Conservation (phyloP, 2,113 vertebrate genomes). For the Phylloscopus trochiloides region DNA sequence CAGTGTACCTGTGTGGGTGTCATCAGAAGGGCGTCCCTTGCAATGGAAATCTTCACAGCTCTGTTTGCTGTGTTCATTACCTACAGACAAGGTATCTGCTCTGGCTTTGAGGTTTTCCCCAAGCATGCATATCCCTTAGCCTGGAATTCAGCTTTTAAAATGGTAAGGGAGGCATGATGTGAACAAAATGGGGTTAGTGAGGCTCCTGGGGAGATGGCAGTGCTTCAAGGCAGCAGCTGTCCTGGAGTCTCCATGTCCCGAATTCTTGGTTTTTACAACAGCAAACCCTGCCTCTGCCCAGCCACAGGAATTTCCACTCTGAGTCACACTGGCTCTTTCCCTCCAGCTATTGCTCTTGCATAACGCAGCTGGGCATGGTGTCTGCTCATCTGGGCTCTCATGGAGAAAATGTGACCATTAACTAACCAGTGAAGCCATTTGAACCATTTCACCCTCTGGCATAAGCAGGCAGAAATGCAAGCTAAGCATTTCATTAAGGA, state of each 20-base stretch:
- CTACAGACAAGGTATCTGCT: background rate
- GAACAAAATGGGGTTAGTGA: background rate
- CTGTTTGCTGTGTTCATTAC: background rate
- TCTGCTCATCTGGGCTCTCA: slow-evolving; percentile 15
- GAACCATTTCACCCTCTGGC: slow-evolving; percentile 5
- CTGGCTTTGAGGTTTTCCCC: background rate
- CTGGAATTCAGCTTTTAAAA: slow-evolving; percentile 12
- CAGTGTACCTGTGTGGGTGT: background rate
- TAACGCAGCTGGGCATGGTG: background rate
- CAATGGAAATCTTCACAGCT: background rate
- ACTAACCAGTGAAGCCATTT: background rate
- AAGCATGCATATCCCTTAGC: background rate
- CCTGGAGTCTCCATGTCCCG: background rate
- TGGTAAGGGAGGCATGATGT: background rate
- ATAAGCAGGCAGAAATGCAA: background rate
- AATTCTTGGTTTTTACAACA: slow-evolving; percentile 14
- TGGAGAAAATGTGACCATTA: slow-evolving; percentile 34
- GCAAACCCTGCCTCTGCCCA: background rate
- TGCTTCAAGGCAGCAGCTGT: background rate
- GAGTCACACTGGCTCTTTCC: slow-evolving; percentile 10
- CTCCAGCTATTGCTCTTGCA: slow-evolving; percentile 47
- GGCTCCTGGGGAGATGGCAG: background rate
- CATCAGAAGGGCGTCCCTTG: background rate
- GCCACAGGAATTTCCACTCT: slow-evolving; percentile 53
- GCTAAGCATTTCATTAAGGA: background rate